Evolutionary conservation across 2,797 vertebrate species (phyloP), one percentile per base, ranked within the genome.

Genomic region (Poecilia velifera): DNA sequence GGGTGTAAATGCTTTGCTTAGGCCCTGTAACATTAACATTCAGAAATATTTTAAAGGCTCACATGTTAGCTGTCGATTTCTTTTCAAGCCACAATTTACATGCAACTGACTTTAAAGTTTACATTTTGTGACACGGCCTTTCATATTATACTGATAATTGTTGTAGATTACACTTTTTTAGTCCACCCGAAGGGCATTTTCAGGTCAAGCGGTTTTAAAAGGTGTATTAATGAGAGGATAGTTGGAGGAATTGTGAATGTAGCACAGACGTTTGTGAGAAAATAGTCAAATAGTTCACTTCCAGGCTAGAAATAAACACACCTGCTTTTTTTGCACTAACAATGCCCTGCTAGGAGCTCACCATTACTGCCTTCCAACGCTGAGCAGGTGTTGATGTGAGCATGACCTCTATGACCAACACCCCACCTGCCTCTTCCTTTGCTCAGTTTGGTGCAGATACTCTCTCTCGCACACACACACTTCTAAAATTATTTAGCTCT

Each of bases 401-500:
- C 86, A 82, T 82, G 88, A 92, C 89, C 90, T 90, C 84, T 86
- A 47, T 73, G 80, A 82, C 62, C 79, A 86, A 71, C 86, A 90
- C 81, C 87, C 86, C 86, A 90, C 91, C 89, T 90, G 89, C 76
- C 53, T 79, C 76, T 80, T 51, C 47, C 70, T 84, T 82, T 79
- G 77, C 74, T 79, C 82, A 82, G 87, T 70, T 85, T 86, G 85
- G 82, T 41, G 7, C 41, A 41, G 41, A 41, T 41, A 41, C 41
- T 41, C 41, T 41, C 41, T 73, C 51, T 55, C 34, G 74, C 76
- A 77, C 49, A 39, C 64, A 4, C 87, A 88, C 81, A 62, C 82
- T 82, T 78, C 62, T 82, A 88, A 76, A 90, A 89, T 92, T 89
- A 93, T 55, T 73, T 89, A 86, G 90, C 91, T 87, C 86, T 88